A percentile compares a stretch with the other conserved stretches of the same genome.
phyloP scores from a whole-genome alignment of 2,797 vertebrate species.

The Buceros bicornis region DNA sequence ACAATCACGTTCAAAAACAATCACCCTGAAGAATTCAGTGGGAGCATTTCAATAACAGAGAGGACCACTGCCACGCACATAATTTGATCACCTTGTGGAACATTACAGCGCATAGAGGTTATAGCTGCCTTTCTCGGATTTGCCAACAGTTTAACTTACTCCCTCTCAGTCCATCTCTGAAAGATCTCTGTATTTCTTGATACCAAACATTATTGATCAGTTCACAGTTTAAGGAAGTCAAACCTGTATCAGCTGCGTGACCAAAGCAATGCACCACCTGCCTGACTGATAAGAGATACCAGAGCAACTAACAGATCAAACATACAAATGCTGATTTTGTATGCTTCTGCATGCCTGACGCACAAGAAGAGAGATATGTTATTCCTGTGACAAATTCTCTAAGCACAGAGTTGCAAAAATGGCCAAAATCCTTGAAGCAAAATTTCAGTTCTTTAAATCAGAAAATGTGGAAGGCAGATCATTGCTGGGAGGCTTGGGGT shows the following conservation, averaged over 20 bases:
- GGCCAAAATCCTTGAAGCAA: not conserved
- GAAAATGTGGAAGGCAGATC: not conserved
- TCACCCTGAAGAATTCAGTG: not conserved
- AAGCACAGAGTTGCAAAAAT: not conserved
- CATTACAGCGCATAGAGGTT: not conserved
- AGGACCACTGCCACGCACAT: not conserved
- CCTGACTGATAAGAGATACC: not conserved
- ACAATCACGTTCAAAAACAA: not conserved
- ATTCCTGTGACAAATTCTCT: not conserved
- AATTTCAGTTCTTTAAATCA: not conserved
- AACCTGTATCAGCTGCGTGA: not conserved
- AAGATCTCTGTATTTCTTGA: not conserved
- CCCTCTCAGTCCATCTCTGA: not conserved
- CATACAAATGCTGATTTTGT: not conserved
- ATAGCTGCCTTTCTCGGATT: not conserved
- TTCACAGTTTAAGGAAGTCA: not conserved
- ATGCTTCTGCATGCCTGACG: not conserved
- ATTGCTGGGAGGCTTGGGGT: not conserved
- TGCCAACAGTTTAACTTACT: not conserved
- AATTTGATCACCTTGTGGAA: not conserved
- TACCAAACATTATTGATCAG: not conserved
- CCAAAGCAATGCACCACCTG: not conserved
- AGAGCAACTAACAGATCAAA: not conserved
- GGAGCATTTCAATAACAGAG: not conserved
- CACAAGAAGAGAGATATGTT: not conserved